These are phyloP conservation scores for Notarius quadriscutis DNA, from an alignment of 2,113 vertebrate genomes.

Conservation along the genomic window DNA sequence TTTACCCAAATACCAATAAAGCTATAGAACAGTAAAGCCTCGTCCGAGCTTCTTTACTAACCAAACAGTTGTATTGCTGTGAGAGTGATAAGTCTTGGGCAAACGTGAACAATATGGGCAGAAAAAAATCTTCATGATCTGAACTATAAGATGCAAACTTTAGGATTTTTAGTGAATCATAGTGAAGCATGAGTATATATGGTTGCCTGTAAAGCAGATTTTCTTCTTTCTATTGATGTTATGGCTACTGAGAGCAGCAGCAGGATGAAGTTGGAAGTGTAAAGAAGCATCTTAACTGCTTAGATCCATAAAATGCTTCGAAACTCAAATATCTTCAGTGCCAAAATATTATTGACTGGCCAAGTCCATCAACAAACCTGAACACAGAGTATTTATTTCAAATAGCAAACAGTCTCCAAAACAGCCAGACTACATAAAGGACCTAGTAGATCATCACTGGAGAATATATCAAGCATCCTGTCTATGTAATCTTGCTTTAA, in stretches of 20 bases:
- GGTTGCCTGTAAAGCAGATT: not conserved
- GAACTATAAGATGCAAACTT: not conserved
- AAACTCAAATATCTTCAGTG: not conserved
- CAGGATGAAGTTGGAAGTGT: not conserved
- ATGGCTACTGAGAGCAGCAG: not conserved
- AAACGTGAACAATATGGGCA: not conserved
- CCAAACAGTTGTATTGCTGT: not conserved
- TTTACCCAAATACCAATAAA: not conserved
- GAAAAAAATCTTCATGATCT: not conserved
- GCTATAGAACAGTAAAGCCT: not conserved
- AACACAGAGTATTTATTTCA: not conserved
- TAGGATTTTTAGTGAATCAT: not conserved
- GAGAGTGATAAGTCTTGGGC: not conserved
- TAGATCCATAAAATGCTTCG: not conserved
- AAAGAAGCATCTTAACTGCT: not conserved
- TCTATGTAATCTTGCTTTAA: not conserved
- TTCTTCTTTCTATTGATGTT: not conserved
- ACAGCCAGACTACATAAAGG: not conserved
- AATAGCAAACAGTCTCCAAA: not conserved
- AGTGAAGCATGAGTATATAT: not conserved
- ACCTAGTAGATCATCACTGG: not conserved
- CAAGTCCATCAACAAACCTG: conserved; percentile 10
- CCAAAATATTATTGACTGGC: not conserved
- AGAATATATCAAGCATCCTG: not conserved
- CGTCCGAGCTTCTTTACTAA: not conserved